Conservation (phyloP, 2,113 vertebrate species). For the Lampris incognitus region DNA sequence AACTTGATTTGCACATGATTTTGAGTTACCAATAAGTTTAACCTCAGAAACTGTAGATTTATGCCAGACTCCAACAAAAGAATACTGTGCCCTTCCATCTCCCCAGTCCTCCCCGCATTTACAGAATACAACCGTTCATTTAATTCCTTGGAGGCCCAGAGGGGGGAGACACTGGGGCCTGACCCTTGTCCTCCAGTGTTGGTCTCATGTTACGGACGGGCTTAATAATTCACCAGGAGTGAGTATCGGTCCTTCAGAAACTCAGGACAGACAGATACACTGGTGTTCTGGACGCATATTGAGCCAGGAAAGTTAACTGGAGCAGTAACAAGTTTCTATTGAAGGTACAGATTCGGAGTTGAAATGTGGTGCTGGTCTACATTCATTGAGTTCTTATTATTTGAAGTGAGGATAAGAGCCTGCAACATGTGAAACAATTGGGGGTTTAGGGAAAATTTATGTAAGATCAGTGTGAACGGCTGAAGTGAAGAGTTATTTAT, state of each 20-base stretch:
- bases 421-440: conserved; percentile 4
- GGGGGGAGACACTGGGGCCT: conserved; percentile 39
- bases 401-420: background rate
- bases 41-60: background rate
- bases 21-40: no score
- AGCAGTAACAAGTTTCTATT: background rate
- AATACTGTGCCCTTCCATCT: no score
- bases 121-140: background rate
- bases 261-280: background rate
- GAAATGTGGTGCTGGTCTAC: background rate
- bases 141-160: background rate
- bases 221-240: conserved; percentile 73
- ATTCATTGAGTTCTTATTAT: background rate
- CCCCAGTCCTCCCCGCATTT: no score
- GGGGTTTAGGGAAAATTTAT: background rate
- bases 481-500: background rate
- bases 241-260: conserved; percentile 1
- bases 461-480: background rate
- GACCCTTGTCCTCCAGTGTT: conserved; percentile 42
- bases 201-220: conserved; percentile 54
- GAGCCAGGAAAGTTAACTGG: background rate
- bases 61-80: no score
- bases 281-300: background rate
- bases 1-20: background rate
- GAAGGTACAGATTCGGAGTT: background rate